Evolutionary conservation across 2,888 invertebrate genomes (phyloP).

Genomic region (Platynereis dumerilii): DNA sequence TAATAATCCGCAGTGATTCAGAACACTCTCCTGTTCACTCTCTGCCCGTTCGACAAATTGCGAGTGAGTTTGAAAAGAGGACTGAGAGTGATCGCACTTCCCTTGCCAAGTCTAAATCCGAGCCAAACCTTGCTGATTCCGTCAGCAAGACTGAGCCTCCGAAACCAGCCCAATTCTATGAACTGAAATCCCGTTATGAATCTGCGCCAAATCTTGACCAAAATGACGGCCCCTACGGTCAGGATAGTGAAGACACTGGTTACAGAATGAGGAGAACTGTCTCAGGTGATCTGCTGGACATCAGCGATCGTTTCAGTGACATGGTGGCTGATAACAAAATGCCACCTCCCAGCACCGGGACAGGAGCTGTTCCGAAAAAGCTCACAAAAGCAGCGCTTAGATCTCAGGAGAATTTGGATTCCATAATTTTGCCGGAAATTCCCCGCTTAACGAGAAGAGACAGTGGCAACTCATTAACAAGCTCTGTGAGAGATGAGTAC

Average conservation of each 20-base stretch:
- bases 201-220: slow-evolving; percentile 4
- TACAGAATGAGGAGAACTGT: slow-evolving; percentile 8
- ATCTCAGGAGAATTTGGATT: background rate
- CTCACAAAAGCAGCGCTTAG: background rate
- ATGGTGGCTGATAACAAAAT: background rate
- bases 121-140: slow-evolving; percentile 19
- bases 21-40: slow-evolving; percentile 4
- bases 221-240: slow-evolving; percentile 7
- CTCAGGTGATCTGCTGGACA: slow-evolving; percentile 19
- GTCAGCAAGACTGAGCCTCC: slow-evolving; percentile 3
- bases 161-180: slow-evolving; percentile 9
- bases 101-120: slow-evolving; percentile 9
- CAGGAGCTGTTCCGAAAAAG: background rate
- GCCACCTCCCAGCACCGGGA: too few relatives aligned
- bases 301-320: background rate
- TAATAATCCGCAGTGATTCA: slow-evolving; percentile 28
- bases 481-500: background rate
- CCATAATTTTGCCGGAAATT: background rate
- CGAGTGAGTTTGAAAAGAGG: too few relatives aligned
- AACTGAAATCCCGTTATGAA: slow-evolving; percentile 19
- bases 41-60: too few relatives aligned
- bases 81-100: too few relatives aligned
- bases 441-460: background rate
- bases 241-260: slow-evolving; percentile 4
- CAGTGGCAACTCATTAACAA: background rate